Evolutionary conservation across 2,113 vertebrate species (phyloP).

Genomic region (Gobio gobio): DNA sequence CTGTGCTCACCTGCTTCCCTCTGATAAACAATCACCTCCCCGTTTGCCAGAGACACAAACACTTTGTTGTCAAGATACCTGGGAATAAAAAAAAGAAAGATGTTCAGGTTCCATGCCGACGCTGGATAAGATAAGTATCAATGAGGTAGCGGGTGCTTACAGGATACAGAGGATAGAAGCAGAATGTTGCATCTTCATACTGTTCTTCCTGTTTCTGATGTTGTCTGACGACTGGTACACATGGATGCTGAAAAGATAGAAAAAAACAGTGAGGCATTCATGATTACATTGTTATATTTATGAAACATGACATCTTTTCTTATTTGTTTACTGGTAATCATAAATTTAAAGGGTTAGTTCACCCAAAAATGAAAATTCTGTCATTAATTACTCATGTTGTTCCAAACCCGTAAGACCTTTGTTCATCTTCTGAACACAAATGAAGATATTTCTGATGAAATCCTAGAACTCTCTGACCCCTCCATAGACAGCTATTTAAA

Average conservation of each 20-base stretch:
- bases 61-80: slow-evolving; percentile 98
- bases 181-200: slow-evolving; percentile 96
- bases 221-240: slow-evolving; percentile 99
- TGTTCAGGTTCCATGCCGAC: background rate
- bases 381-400: too few species aligned
- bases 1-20: slow-evolving; percentile 89
- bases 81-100: background rate
- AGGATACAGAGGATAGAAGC: slow-evolving; percentile 91
- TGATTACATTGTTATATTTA: background rate
- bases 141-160: slow-evolving; percentile 74
- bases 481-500: too few species aligned
- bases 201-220: slow-evolving; percentile 98
- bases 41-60: slow-evolving; percentile 94
- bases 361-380: too few species aligned
- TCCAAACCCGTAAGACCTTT: too few species aligned
- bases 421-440: too few species aligned
- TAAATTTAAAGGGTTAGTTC: background rate
- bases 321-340: background rate
- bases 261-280: background rate
- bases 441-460: too few species aligned
- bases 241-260: slow-evolving; percentile 82
- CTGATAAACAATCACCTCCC: slow-evolving; percentile 93
- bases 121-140: background rate
- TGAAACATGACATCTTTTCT: background rate
- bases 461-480: too few species aligned